Conservation (phyloP, 2,888 invertebrate species). For the Tridacna gigas region DNA sequence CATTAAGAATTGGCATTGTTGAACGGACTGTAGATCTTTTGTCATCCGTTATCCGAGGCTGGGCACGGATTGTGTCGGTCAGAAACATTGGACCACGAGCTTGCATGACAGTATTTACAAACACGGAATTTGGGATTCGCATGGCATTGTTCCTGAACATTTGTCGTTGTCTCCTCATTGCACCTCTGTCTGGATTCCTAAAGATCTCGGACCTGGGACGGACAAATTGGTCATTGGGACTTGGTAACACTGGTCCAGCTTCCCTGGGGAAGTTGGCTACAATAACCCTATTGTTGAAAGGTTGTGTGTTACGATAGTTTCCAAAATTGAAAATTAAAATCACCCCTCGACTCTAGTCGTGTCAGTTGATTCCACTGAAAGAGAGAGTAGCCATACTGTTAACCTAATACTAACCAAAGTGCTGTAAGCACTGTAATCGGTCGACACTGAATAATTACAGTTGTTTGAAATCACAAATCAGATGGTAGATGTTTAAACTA, state of each 20-base stretch:
- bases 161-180: background rate
- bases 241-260: conserved; percentile 43
- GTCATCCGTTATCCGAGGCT: too few species aligned
- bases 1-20: background rate
- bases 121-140: background rate
- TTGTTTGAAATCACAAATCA: too few species aligned
- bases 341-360: conserved; percentile 56
- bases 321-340: conserved; percentile 61
- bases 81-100: too few species aligned
- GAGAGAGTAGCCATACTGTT: background rate
- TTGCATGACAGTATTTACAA: background rate
- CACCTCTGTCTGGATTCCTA: background rate
- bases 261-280: conserved; percentile 57
- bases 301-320: conserved; percentile 64
- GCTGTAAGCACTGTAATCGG: too few species aligned
- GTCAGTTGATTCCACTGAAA: conserved; percentile 63
- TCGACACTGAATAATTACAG: too few species aligned
- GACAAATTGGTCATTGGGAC: conserved; percentile 35
- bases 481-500: too few species aligned
- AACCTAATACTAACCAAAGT: background rate
- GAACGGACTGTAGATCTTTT: background rate
- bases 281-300: conserved; percentile 54
- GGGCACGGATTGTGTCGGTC: too few species aligned
- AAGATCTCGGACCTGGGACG: background rate
- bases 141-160: background rate